Evolutionary conservation across 2,113 vertebrate genomes (phyloP), one percentile per base, ranked within the genome.

Genomic region (Recurvirostra avosetta): DNA sequence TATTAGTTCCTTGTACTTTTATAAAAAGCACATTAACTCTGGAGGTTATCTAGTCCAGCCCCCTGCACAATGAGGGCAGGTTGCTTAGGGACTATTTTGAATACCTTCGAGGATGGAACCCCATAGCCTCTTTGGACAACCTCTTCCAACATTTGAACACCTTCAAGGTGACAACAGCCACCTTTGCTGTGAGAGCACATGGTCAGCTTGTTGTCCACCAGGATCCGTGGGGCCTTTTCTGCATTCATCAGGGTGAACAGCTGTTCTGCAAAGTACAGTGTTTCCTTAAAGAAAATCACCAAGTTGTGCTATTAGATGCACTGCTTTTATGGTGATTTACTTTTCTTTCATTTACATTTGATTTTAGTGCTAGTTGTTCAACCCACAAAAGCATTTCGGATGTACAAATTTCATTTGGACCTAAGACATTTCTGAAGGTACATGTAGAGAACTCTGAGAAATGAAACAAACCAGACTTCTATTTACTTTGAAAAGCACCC

Each of bases 401-500:
- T 70, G 59, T 62, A 40, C 6, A 53, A 40, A 62, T 83, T 79
- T 70, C 18, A 10, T 79, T 83, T 90, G 22, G 82, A 86, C 47
- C 41, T 25, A n/a, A 86, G 67, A 95, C 32, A 43, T 83, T 32
- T 86, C 97, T 91, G 87, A 94, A 83, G 82, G 79, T 90, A 88
- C 96, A 59, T 27, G 59, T 81, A 67, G 66, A 91, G 86, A 94
- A 63, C 76, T 96, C 91, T 94, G 59, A 30, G 80, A 90, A 93
- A 84, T 89, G 87, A 97, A 97, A 93, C 30, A 96, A 96, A 96
- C 55, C 87, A 97, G 92, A 90, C 84, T 88, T 93, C 32, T 95
- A 11, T 96, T 97, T 96, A 55, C 62, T 94, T 97, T 97, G 96
- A 96, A 97, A 96, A 96, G 85, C 41, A 88, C 95, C 91, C 95